These are phyloP conservation scores for Anastatus disparis DNA, from an alignment of 1,140 invertebrate genomes.

Conservation along the genomic window DNA sequence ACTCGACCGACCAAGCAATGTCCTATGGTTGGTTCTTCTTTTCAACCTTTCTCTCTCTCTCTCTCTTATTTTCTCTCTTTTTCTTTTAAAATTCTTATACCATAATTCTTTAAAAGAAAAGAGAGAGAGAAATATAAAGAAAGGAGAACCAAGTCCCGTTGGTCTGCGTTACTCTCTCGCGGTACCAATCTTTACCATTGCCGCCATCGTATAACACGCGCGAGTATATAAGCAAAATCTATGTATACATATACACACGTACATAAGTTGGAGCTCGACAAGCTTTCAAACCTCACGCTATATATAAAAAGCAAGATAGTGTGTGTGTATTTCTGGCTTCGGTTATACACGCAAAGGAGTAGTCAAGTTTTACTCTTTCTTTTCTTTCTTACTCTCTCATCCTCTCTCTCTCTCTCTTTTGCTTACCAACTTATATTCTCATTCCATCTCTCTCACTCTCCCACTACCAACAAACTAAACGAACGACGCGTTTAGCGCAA, in stretches of 20 bases:
- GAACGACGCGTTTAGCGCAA: constrained; percentile 27
- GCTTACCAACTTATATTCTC: too few relatives aligned
- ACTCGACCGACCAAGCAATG: constrained; percentile 47
- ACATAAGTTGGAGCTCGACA: too few relatives aligned
- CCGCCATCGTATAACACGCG: constrained; percentile 25
- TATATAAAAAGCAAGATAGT: constrained; percentile 39
- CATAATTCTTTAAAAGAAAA: too few relatives aligned
- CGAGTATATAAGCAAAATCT: too few relatives aligned
- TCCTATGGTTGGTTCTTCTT: constrained; percentile 43
- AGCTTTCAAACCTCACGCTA: constrained; percentile 20
- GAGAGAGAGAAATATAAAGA: too few relatives aligned
- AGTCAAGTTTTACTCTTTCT: too few relatives aligned
- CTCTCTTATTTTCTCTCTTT: constrained; percentile 6
- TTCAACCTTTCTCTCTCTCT: constrained; percentile 5
- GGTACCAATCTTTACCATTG: constrained; percentile 46
- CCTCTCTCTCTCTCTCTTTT: constrained; percentile 24
- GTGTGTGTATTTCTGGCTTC: constrained; percentile 60
- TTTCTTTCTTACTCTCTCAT: not conserved
- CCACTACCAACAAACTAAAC: not conserved
- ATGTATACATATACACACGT: too few relatives aligned
- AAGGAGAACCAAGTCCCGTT: constrained; percentile 54
- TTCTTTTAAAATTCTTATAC: too few relatives aligned
- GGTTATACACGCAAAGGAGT: constrained; percentile 45
- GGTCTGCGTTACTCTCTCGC: constrained; percentile 37
- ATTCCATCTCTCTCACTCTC: constrained; percentile 30